Evolutionary conservation across 1,140 invertebrate species (phyloP).

Genomic region (Eumeta japonica): DNA sequence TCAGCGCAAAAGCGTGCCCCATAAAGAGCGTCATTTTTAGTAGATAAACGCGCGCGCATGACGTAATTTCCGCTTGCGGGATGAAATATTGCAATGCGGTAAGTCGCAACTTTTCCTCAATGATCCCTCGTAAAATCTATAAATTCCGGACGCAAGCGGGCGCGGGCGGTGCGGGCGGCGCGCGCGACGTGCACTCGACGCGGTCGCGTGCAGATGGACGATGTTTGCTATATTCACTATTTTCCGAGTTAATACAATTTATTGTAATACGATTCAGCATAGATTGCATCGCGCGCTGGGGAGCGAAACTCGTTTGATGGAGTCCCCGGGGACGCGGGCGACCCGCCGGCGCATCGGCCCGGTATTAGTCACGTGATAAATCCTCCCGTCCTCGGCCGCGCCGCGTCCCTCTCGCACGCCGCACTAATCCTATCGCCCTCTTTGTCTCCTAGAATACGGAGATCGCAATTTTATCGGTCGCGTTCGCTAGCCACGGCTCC

Average conservation of each 20-base stretch:
- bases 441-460: constrained; percentile 34
- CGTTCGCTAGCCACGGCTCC: no score
- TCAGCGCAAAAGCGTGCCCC: no score
- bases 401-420: background rate
- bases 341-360: constrained; percentile 39
- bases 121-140: constrained; percentile 55
- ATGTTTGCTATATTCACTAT: constrained; percentile 55
- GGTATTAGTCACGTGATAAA: constrained; percentile 56
- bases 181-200: constrained; percentile 20
- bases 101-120: constrained; percentile 37
- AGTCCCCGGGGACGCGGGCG: constrained; percentile 44
- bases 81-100: constrained; percentile 48
- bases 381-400: constrained; percentile 26
- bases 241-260: constrained; percentile 59
- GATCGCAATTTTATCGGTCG: no score
- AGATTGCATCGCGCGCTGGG: constrained; percentile 53
- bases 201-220: constrained; percentile 55
- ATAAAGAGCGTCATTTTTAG: constrained; percentile 27
- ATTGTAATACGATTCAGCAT: constrained; percentile 59
- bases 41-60: constrained; percentile 37
- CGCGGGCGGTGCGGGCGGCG: constrained; percentile 26
- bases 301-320: constrained; percentile 55
- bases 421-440: constrained; percentile 25
- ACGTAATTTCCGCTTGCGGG: constrained; percentile 45
- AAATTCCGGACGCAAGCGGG: constrained; percentile 45